Conservation (phyloP, 2,113 vertebrate species). For the Oncorhynchus masou region DNA sequence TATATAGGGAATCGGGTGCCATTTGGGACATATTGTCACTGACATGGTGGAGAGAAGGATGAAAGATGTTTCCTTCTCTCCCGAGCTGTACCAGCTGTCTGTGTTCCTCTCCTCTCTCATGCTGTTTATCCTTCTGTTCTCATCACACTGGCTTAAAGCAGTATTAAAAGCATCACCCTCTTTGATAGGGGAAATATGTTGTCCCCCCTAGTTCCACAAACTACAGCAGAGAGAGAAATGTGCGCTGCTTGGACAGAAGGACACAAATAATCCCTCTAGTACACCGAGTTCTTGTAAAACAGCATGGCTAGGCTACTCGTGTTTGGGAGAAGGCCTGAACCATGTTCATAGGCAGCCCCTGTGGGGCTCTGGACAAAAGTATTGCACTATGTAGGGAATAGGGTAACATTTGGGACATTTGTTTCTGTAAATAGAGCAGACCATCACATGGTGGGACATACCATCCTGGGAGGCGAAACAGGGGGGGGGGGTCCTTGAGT, state of each 20-base stretch:
- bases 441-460: not conserved
- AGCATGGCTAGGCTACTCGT: not conserved
- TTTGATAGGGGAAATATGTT: not conserved
- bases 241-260: not conserved
- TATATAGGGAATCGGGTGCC: no score
- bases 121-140: not conserved
- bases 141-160: not conserved
- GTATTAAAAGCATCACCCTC: not conserved
- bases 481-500: not conserved
- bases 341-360: not conserved
- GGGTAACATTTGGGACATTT: not conserved
- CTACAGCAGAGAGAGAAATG: not conserved
- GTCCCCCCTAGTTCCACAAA: not conserved
- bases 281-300: not conserved
- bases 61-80: constrained; percentile 24
- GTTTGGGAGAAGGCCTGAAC: not conserved
- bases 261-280: not conserved
- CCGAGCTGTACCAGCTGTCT: not conserved
- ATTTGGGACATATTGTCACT: not conserved
- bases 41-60: constrained; percentile 10
- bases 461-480: not conserved
- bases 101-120: no score
- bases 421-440: not conserved
- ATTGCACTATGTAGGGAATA: not conserved
- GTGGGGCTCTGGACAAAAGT: not conserved